Base-by-base conservation (phyloP, 2,888 invertebrate genomes). In the Priocnemis perturbator region DNA sequence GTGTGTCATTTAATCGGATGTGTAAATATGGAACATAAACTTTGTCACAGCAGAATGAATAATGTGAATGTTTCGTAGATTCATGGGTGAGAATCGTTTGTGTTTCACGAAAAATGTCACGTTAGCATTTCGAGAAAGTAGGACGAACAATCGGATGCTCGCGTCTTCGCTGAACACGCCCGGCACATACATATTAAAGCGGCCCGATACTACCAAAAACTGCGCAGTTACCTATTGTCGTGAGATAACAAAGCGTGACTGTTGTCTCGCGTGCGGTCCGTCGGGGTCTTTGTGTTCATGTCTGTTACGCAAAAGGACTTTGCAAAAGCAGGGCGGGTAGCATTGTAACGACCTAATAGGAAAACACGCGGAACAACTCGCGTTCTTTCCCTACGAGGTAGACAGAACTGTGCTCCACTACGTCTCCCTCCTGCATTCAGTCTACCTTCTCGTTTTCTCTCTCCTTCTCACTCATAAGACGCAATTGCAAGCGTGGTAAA, bases 351-450 rank as follows among this genome's bases (percentile, higher is more conserved):
- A 66, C 61, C 73, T 61, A 71, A 71, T 68, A 67, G 71, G 68
- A 74, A 68, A 73, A 74, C 67, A 64, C 67, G 67, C 73, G 72
- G 68, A 73, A 74, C 73, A 58, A 57, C 47, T 64, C 26, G 64
- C 64, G 64, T 69, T 74, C 71, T 62, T 74, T 71, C 20, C 5
- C n/a, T 56, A 50, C 48, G 48, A 20, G 45, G 23, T 17, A 50
- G 50, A 50, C n/a, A 47, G 47, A 47, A 26, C 7, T 11, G 26
- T 37, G 37, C 11, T 37, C 37, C 11, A 37, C 37, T 37, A 1
- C 37, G 37, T 37, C 37, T 37, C 37, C 37, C 37, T 37, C 37
- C 7, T 37, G 37, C 37, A 11, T 11, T 37, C 37, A 11, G 3
- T 37, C 37, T 7, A 3, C 11, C 37, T 37, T 37, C 37, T 37